These are phyloP conservation scores for Poecilobothrus nobilitatus DNA, from an alignment of 2,888 invertebrate species.

Conservation along the genomic window DNA sequence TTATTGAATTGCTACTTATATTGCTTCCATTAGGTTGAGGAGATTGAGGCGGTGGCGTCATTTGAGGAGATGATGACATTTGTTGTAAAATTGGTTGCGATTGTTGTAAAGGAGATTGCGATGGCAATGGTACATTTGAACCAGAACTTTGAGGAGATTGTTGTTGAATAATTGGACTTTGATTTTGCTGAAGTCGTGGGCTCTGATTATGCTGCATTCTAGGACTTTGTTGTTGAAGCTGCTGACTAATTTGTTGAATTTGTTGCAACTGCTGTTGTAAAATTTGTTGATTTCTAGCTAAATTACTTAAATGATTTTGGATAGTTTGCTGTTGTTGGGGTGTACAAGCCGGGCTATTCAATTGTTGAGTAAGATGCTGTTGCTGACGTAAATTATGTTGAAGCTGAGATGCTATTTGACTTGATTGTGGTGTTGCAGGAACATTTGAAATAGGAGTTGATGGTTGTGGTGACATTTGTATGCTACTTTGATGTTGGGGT, in stretches of 20 bases:
- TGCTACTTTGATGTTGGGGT: slow-evolving; percentile 23
- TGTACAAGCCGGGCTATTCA: slow-evolving; percentile 27
- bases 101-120: slow-evolving; percentile 31
- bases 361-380: slow-evolving; percentile 26
- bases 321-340: slow-evolving; percentile 26
- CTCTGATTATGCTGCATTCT: slow-evolving; percentile 34
- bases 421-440: not conserved
- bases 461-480: slow-evolving; percentile 18
- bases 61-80: slow-evolving; percentile 36
- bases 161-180: slow-evolving; percentile 36
- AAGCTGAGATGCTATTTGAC: slow-evolving; percentile 24
- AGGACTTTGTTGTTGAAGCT: slow-evolving; percentile 27
- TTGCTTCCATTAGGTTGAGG: slow-evolving; percentile 29
- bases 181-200: slow-evolving; percentile 39
- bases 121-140: slow-evolving; percentile 35
- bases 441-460: slow-evolving; percentile 16
- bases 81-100: slow-evolving; percentile 13
- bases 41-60: slow-evolving; percentile 42
- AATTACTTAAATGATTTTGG: slow-evolving; percentile 16
- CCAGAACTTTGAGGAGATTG: slow-evolving; percentile 32
- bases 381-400: slow-evolving; percentile 15
- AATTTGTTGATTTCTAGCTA: slow-evolving; percentile 22
- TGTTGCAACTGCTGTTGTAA: slow-evolving; percentile 31
- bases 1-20: slow-evolving; percentile 22
- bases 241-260: slow-evolving; percentile 41